These are phyloP conservation scores for Nomada flava DNA, from an alignment of 2,888 invertebrate genomes.

Conservation along the genomic window DNA sequence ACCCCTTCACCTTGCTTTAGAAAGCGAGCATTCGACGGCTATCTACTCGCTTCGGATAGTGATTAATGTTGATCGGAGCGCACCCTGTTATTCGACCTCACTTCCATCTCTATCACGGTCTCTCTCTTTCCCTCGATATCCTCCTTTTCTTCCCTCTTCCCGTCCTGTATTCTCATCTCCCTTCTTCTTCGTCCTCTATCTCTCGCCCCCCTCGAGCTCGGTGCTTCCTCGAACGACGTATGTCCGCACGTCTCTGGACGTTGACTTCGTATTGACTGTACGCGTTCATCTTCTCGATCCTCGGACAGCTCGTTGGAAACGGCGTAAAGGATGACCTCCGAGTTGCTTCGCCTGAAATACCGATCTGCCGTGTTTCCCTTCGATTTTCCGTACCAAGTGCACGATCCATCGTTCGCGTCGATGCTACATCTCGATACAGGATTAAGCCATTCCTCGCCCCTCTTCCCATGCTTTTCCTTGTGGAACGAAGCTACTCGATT, in stretches of 20 bases:
- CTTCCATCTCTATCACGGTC: conserved; percentile 69
- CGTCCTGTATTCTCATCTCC: background rate
- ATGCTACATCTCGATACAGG: background rate
- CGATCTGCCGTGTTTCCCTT: conserved; percentile 38
- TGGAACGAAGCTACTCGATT: no score
- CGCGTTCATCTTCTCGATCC: conserved; percentile 68
- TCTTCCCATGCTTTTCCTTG: background rate
- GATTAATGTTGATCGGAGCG: conserved; percentile 83
- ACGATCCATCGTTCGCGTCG: conserved; percentile 6
- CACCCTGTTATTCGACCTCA: conserved; percentile 80
- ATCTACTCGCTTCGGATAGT: conserved; percentile 83
- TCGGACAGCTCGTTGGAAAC: conserved; percentile 64
- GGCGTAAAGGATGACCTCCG: conserved; percentile 62
- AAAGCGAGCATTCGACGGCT: conserved; percentile 83
- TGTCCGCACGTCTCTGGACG: conserved; percentile 69
- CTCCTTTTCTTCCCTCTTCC: conserved; percentile 32
- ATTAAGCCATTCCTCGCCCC: background rate
- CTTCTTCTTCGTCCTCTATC: background rate
- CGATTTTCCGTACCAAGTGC: conserved; percentile 21
- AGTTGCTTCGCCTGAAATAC: conserved; percentile 40
- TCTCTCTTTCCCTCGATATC: conserved; percentile 28
- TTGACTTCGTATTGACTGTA: conserved; percentile 70
- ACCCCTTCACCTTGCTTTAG: conserved; percentile 82
- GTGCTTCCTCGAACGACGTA: conserved; percentile 41
- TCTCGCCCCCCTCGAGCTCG: background rate